Percentiles rank a stretch among this genome's conserved stretches.
These are phyloP conservation scores for Masnerella sp. DNA, from an alignment of 2,888 invertebrate genomes.

Conservation along the genomic window DNA sequence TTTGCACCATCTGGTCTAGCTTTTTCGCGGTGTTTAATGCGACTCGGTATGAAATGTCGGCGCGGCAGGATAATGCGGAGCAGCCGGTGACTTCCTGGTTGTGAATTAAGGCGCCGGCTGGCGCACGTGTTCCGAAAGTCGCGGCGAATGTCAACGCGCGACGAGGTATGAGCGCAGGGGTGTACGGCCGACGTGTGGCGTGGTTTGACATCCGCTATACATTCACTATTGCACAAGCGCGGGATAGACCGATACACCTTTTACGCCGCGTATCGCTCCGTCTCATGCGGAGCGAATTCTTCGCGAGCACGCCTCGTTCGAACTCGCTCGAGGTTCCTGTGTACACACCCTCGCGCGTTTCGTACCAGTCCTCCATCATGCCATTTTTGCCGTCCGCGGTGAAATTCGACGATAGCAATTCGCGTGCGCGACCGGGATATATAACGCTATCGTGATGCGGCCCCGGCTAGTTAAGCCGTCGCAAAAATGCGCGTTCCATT, in stretches of 20 bases:
- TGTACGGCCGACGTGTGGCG: constrained; percentile 66
- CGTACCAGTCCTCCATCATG: constrained; percentile 61
- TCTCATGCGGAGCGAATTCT: constrained; percentile 74
- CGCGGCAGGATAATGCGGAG: constrained; percentile 36
- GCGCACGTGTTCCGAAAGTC: constrained; percentile 62
- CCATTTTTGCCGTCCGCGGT: constrained; percentile 49
- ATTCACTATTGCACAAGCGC: constrained; percentile 77
- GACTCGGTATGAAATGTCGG: constrained; percentile 22
- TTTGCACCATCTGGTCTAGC: no score
- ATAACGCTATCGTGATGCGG: constrained; percentile 50
- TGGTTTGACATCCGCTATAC: constrained; percentile 77
- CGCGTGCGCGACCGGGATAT: no score
- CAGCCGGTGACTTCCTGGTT: constrained; percentile 62
- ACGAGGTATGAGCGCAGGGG: constrained; percentile 65
- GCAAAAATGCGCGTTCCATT: constrained; percentile 27
- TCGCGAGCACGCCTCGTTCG: constrained; percentile 72
- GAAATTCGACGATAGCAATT: constrained; percentile 61
- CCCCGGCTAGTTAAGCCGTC: constrained; percentile 37
- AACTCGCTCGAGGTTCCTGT: constrained; percentile 63
- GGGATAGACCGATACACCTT: constrained; percentile 69
- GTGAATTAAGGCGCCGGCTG: constrained; percentile 58
- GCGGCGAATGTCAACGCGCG: constrained; percentile 66
- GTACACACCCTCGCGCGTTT: constrained; percentile 75
- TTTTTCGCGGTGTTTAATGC: no score
- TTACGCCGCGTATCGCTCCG: constrained; percentile 68